Conservation (phyloP, 2,888 invertebrate genomes). For the Neoscelio sp. region DNA sequence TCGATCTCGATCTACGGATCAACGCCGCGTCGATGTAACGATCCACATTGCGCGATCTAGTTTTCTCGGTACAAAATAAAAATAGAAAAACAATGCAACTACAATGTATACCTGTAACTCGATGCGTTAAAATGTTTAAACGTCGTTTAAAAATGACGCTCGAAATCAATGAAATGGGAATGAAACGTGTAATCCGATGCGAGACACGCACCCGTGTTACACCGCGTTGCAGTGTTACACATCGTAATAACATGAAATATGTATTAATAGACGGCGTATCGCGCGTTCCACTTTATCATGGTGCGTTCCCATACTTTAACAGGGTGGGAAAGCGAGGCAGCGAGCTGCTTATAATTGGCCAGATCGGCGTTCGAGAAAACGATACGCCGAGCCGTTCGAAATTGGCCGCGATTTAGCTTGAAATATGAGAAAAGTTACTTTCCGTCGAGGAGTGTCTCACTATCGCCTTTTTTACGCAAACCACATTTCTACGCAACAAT, state of each 20-base stretch:
- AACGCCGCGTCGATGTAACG: too few relatives aligned
- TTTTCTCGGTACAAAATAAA: too few relatives aligned
- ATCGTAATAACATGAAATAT: constrained; percentile 71
- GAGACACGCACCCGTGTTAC: constrained; percentile 58
- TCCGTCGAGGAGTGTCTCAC: constrained; percentile 47
- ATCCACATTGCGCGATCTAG: too few relatives aligned
- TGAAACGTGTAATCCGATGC: constrained; percentile 50
- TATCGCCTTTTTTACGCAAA: constrained; percentile 34
- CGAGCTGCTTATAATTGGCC: constrained; percentile 69
- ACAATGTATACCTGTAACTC: too few relatives aligned
- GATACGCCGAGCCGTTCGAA: constrained; percentile 46
- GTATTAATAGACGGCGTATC: constrained; percentile 72
- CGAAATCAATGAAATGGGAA: too few relatives aligned
- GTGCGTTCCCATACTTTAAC: constrained; percentile 70
- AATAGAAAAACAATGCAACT: too few relatives aligned
- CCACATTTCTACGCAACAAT: constrained; percentile 45
- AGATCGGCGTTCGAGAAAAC: constrained; percentile 58
- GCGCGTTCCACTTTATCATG: constrained; percentile 71
- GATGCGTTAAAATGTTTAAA: too few relatives aligned
- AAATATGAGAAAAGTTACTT: constrained; percentile 55
- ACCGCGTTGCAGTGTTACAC: constrained; percentile 48
- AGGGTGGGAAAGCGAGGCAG: constrained; percentile 69
- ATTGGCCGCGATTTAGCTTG: constrained; percentile 57
- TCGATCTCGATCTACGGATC: too few relatives aligned
- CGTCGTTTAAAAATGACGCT: too few relatives aligned